Conservation (phyloP, 2,888 invertebrate genomes). For the Xylophagus ater region DNA sequence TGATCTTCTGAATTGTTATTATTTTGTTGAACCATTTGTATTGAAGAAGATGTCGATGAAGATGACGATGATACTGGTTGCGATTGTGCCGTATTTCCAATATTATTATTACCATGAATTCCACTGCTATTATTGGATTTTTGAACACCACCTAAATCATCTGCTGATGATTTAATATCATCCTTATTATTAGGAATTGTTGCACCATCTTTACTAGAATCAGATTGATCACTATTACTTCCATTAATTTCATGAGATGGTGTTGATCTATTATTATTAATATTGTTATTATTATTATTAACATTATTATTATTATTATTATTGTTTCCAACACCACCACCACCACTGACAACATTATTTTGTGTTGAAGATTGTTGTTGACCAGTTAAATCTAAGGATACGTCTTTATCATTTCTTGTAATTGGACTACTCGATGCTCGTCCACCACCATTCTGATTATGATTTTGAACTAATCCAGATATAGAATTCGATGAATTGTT, state of each 20-base stretch:
- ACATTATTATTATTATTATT: too few species aligned
- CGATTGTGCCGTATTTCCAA: neutral
- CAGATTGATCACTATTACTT: conserved; percentile 22
- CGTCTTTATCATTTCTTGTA: conserved; percentile 26
- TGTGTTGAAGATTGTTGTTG: neutral
- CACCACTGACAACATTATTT: too few species aligned
- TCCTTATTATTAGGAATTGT: conserved; percentile 6
- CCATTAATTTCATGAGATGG: conserved; percentile 30
- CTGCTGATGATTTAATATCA: conserved; percentile 9
- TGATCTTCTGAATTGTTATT: too few species aligned
- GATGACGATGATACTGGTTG: neutral
- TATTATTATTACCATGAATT: neutral
- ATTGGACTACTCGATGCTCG: conserved; percentile 30
- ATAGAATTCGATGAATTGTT: conserved; percentile 5
- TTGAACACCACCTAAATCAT: too few species aligned
- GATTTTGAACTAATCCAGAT: too few species aligned
- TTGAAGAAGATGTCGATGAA: neutral
- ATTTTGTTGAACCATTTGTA: too few species aligned
- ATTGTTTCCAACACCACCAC: too few species aligned
- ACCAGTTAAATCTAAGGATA: conserved; percentile 33
- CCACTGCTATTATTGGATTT: neutral
- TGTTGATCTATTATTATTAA: conserved; percentile 20
- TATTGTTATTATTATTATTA: conserved; percentile 8
- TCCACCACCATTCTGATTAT: conserved; percentile 15
- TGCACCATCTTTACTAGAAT: conserved; percentile 23